Percentiles rank a stretch among this genome's conserved stretches.
These are phyloP conservation scores for Myopa tessellatipennis DNA, from an alignment of 2,888 invertebrate genomes.

Conservation along the genomic window DNA sequence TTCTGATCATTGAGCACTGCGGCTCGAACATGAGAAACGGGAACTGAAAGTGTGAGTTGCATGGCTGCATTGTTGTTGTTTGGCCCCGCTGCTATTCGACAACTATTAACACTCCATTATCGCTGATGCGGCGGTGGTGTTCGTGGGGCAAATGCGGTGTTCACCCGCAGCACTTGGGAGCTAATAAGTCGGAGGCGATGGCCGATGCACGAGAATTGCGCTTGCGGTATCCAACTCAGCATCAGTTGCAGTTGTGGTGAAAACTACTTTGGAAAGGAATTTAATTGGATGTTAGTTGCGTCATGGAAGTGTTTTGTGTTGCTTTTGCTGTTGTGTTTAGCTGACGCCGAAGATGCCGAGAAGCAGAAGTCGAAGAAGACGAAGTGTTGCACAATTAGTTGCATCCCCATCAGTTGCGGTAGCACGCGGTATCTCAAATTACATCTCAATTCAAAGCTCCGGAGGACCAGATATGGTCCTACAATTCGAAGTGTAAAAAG, in stretches of 20 bases:
- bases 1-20: too few species aligned
- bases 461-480: too few species aligned
- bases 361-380: neutral
- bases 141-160: neutral
- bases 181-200: neutral
- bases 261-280: constrained; percentile 8
- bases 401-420: neutral
- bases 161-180: neutral
- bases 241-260: neutral
- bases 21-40: too few species aligned
- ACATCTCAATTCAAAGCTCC: constrained; percentile 18
- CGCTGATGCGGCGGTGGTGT: neutral
- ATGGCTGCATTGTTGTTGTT: too few species aligned
- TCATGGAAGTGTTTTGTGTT: neutral
- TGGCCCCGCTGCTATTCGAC: neutral
- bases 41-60: too few species aligned
- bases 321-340: neutral
- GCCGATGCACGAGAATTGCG: neutral
- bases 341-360: neutral
- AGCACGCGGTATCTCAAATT: constrained; percentile 17
- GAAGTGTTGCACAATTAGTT: constrained; percentile 38
- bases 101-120: constrained; percentile 6
- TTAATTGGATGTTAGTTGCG: constrained; percentile 34
- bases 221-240: neutral
- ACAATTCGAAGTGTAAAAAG: too few species aligned